Evolutionary conservation across 2,888 invertebrate genomes (phyloP).

Genomic region (Drosophila testacea): DNA sequence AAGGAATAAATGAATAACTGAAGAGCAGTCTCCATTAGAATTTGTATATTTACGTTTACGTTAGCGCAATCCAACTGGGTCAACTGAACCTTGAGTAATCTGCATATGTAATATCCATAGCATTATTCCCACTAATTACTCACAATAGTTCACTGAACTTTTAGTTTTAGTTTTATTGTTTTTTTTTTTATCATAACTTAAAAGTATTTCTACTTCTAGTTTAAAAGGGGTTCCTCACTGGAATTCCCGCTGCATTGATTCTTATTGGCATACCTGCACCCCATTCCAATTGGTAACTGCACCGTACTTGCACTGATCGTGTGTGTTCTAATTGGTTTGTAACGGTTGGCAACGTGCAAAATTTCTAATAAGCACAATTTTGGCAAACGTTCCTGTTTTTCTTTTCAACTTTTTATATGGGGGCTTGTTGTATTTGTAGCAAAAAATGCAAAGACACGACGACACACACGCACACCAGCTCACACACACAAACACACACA

Average conservation of each 20-base stretch:
- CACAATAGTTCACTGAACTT: conserved; percentile 19
- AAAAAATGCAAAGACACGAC: conserved; percentile 79
- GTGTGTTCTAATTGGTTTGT: conserved; percentile 42
- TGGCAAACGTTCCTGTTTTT: conserved; percentile 35
- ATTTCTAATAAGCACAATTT: conserved; percentile 46
- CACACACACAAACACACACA: conserved; percentile 38
- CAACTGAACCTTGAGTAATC: conserved; percentile 16
- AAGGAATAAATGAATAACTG: background rate
- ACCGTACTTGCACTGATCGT: background rate
- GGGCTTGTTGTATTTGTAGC: conserved; percentile 63
- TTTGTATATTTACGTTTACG: conserved; percentile 4
- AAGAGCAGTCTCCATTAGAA: background rate
- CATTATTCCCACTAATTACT: conserved; percentile 1
- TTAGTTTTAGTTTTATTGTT: background rate
- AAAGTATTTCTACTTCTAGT: no score
- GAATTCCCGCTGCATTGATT: background rate
- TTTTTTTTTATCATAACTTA: no score
- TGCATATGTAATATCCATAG: background rate
- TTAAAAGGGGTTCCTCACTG: background rate
- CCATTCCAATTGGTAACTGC: conserved; percentile 22
- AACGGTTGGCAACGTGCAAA: conserved; percentile 47
- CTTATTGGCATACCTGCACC: background rate
- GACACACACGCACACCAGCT: conserved; percentile 46
- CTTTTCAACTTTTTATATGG: conserved; percentile 14
- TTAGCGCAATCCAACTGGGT: conserved; percentile 30